These are phyloP conservation scores for Sebastes itinus DNA, from an alignment of 2,797 vertebrate genomes.

Conservation along the genomic window DNA sequence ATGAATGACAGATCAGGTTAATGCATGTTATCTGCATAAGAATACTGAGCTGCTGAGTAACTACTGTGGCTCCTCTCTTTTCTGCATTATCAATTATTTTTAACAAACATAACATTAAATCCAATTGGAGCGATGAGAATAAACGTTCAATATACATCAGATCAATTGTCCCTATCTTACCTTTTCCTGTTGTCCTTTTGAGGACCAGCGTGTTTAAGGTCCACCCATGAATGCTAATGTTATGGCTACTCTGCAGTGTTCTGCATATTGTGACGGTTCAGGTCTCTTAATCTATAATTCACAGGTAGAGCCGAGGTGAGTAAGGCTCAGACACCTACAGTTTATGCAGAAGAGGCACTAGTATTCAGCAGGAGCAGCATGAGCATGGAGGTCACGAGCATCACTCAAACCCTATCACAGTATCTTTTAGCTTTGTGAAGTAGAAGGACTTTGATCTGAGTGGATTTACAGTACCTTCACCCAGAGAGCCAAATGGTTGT, in stretches of 20 bases:
- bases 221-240: conserved; percentile 34
- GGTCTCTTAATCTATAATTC: conserved; percentile 62
- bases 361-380: conserved; percentile 18
- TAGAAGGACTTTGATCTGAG: conserved; percentile 23
- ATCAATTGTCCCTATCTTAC: neutral
- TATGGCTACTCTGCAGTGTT: conserved; percentile 18
- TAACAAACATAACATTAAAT: neutral
- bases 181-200: conserved; percentile 8
- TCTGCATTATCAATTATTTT: neutral
- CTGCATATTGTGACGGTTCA: conserved; percentile 35
- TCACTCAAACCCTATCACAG: conserved; percentile 7
- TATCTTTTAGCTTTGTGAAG: conserved; percentile 5
- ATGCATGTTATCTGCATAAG: neutral
- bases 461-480: neutral
- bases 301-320: conserved; percentile 24
- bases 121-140: neutral
- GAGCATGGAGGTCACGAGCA: neutral
- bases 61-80: neutral
- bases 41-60: neutral
- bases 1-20: neutral
- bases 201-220: neutral
- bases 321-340: conserved; percentile 23
- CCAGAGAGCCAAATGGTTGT: conserved; percentile 2
- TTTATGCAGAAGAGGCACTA: conserved; percentile 26
- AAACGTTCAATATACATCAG: neutral